Evolutionary conservation across 2,888 invertebrate genomes (phyloP).

Genomic region (Sesamia inferens): DNA sequence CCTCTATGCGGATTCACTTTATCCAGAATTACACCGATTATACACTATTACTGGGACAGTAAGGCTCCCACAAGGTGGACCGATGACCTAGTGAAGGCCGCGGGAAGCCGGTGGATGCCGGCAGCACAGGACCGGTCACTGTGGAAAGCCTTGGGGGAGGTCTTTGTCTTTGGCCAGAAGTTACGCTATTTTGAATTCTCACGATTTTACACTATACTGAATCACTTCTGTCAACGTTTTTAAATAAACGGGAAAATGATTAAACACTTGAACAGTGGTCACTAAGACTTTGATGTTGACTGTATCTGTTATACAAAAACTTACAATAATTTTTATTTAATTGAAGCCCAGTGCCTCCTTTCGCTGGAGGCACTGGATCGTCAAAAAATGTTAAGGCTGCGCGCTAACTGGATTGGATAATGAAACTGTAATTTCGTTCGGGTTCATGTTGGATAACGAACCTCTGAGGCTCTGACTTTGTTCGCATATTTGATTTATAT

Average conservation of each 20-base stretch:
- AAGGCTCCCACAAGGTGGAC: too few relatives aligned
- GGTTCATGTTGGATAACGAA: too few relatives aligned
- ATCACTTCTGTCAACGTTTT: background rate
- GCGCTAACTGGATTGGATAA: conserved; percentile 8
- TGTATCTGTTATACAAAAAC: conserved; percentile 22
- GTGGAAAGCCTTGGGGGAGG: too few relatives aligned
- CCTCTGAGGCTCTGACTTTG: too few relatives aligned
- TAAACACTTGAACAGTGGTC: background rate
- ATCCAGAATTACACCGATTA: background rate
- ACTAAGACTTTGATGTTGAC: background rate
- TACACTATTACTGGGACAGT: too few relatives aligned
- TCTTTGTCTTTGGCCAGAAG: background rate
- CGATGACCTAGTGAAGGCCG: too few relatives aligned
- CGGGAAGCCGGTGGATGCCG: too few relatives aligned
- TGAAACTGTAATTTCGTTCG: background rate
- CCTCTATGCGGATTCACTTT: too few relatives aligned
- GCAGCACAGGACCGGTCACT: too few relatives aligned
- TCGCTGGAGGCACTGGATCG: too few relatives aligned
- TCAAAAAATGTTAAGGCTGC: conserved; percentile 26
- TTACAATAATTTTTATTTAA: conserved; percentile 49
- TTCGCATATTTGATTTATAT: too few relatives aligned
- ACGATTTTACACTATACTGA: background rate
- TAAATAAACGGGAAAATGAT: background rate
- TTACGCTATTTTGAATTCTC: background rate
- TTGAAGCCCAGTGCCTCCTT: too few relatives aligned